These are phyloP conservation scores for Copsychus sechellarum DNA, from an alignment of 2,113 vertebrate genomes.

Conservation along the genomic window DNA sequence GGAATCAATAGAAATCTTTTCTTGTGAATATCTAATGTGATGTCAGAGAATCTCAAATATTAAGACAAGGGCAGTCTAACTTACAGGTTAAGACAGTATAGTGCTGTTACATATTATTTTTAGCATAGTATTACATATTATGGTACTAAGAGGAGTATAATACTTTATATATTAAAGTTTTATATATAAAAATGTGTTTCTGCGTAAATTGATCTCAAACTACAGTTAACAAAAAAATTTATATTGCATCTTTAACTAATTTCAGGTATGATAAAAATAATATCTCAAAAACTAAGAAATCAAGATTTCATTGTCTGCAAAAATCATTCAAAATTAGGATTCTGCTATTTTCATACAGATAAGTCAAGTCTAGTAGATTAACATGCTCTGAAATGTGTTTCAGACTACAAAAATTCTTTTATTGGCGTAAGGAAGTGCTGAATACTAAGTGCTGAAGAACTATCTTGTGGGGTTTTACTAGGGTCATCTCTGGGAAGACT, in stretches of 20 bases:
- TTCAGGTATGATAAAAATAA: neutral
- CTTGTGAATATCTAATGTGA: neutral
- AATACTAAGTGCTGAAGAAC: neutral
- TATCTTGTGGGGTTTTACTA: neutral
- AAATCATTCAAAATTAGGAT: neutral
- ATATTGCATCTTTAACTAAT: neutral
- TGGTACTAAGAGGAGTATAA: neutral
- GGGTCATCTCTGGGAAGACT: constrained; percentile 9
- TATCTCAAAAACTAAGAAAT: neutral
- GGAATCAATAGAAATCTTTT: neutral
- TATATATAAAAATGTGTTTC: neutral
- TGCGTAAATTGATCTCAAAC: neutral
- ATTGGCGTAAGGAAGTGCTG: neutral
- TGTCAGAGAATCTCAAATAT: neutral
- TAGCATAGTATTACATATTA: neutral
- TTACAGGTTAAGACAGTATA: neutral
- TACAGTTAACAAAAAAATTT: neutral
- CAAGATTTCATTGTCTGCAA: fast-evolving
- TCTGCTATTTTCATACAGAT: neutral
- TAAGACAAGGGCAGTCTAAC: neutral
- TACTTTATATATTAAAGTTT: neutral
- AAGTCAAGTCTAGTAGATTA: neutral
- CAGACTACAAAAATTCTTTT: neutral
- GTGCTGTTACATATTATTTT: neutral
- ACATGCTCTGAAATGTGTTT: neutral